Conservation (phyloP, 2,113 vertebrate genomes). For the Gambusia holbrooki region DNA sequence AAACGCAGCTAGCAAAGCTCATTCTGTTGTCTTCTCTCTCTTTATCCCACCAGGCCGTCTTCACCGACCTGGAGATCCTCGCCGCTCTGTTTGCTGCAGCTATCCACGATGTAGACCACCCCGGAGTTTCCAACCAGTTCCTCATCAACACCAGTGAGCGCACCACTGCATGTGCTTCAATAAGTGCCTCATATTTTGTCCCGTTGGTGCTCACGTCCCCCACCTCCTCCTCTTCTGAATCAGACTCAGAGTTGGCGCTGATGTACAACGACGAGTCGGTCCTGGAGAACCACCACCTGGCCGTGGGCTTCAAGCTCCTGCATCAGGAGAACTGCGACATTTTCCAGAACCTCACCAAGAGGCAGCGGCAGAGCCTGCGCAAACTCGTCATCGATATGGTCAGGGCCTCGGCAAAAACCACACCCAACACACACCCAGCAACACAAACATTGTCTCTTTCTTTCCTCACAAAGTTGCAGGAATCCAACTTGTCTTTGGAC, state of each 20-base stretch:
- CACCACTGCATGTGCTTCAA: background rate
- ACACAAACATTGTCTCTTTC: background rate
- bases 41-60: slow-evolving; percentile 80
- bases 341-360: slow-evolving; percentile 89
- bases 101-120: slow-evolving; percentile 92
- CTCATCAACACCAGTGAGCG: slow-evolving; percentile 93
- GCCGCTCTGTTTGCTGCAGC: slow-evolving; percentile 89
- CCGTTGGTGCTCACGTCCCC: background rate
- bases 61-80: slow-evolving; percentile 89
- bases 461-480: background rate
- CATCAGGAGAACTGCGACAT: slow-evolving; percentile 92
- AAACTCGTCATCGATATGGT: slow-evolving; percentile 92
- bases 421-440: background rate
- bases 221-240: background rate
- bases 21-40: background rate
- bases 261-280: slow-evolving; percentile 91
- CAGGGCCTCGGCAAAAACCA: slow-evolving; percentile 2
- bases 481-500: background rate
- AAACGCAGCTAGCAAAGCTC: background rate
- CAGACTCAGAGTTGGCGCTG: slow-evolving; percentile 89
- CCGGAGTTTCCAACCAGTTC: slow-evolving; percentile 92
- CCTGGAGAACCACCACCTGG: slow-evolving; percentile 92
- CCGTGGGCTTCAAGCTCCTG: slow-evolving; percentile 90
- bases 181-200: background rate
- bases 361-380: slow-evolving; percentile 86